phyloP scores from a whole-genome alignment of 1,140 invertebrate genomes.

The Ctenoplectra terminalis region DNA sequence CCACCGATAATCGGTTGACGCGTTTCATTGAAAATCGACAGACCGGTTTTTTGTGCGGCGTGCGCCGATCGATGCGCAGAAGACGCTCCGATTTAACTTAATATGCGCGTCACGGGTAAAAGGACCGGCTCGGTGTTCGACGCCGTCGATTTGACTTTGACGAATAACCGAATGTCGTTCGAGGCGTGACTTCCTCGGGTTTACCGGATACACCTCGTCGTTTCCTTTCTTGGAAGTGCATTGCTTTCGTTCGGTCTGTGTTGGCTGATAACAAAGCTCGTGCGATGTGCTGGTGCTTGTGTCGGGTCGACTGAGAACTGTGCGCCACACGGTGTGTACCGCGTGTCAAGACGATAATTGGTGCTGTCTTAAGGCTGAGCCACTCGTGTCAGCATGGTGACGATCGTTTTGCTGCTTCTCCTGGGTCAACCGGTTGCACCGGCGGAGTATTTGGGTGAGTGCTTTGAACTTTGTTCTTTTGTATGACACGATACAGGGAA shows the following conservation, averaged over 20 bases:
- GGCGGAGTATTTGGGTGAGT: constrained; percentile 72
- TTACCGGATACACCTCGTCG: too few species aligned
- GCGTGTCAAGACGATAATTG: constrained; percentile 43
- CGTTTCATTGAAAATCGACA: neutral
- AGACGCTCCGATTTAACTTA: neutral
- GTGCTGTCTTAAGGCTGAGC: constrained; percentile 21
- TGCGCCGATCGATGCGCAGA: neutral
- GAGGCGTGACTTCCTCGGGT: constrained; percentile 13
- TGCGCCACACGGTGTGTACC: constrained; percentile 19
- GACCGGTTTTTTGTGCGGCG: neutral
- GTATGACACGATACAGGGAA: too few species aligned
- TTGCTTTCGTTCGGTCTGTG: too few species aligned
- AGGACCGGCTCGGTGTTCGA: constrained; percentile 28
- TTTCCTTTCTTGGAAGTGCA: neutral
- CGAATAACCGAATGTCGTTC: constrained; percentile 14
- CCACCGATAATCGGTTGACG: neutral
- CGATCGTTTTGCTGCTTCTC: constrained; percentile 57
- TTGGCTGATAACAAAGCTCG: constrained; percentile 26
- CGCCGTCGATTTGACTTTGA: constrained; percentile 42
- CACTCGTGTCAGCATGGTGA: constrained; percentile 60
- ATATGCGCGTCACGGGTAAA: constrained; percentile 29
- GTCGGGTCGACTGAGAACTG: constrained; percentile 10
- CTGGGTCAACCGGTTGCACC: constrained; percentile 49
- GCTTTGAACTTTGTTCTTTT: neutral
- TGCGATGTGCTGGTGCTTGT: constrained; percentile 51